Conservation (phyloP, 2,888 invertebrate species). For the Bembecia ichneumoniformis region DNA sequence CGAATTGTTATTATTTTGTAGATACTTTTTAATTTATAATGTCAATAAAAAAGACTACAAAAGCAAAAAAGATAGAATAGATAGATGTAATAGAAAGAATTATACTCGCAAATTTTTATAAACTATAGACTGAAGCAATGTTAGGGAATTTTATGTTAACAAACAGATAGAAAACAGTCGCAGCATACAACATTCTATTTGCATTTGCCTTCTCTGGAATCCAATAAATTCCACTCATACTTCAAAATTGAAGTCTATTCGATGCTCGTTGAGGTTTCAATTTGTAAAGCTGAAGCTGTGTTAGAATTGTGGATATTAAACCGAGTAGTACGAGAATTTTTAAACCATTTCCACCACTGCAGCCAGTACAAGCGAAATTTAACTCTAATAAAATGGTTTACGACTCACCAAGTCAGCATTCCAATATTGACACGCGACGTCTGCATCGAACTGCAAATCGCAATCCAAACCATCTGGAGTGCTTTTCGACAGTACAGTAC, state of each 20-base stretch:
- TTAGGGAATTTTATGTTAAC: constrained; percentile 1
- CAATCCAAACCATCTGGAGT: too few species aligned
- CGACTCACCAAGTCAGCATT: constrained; percentile 1
- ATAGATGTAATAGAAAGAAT: neutral
- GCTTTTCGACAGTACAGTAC: too few species aligned
- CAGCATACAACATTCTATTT: constrained; percentile 13
- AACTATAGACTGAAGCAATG: neutral
- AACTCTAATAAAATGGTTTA: constrained; percentile 7
- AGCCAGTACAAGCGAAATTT: constrained; percentile 8
- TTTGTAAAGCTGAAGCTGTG: constrained; percentile 11
- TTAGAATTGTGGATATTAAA: constrained; percentile 12
- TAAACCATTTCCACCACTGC: constrained; percentile 10
- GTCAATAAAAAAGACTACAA: too few species aligned
- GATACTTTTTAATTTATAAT: too few species aligned
- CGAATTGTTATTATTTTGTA: too few species aligned
- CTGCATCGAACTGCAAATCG: too few species aligned
- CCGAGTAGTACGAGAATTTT: constrained; percentile 17
- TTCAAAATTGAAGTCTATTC: constrained; percentile 11
- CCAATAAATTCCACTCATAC: constrained; percentile 19
- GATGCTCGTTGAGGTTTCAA: constrained; percentile 11
- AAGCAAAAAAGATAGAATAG: neutral
- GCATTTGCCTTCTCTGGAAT: constrained; percentile 12
- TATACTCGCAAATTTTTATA: too few species aligned
- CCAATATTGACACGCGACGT: too few species aligned
- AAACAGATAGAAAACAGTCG: neutral